Conservation (phyloP, 2,888 invertebrate species). For the Tetragonisca angustula region DNA sequence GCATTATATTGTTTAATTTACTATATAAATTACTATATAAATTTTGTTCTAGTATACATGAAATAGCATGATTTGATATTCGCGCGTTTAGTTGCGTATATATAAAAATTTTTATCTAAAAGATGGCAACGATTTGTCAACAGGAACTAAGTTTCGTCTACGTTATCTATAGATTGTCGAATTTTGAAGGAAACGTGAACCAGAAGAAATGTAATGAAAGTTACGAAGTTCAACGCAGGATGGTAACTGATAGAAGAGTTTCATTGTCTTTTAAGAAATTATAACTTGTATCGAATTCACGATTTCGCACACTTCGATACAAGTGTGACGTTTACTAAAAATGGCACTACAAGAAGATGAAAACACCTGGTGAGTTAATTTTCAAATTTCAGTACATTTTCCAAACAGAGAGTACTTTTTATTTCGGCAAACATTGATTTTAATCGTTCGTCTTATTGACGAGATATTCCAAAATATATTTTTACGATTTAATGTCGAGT, state of each 20-base stretch:
- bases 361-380: constrained; percentile 86
- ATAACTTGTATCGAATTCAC: constrained; percentile 42
- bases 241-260: constrained; percentile 48
- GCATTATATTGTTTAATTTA: background rate
- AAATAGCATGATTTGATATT: constrained; percentile 23
- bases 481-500: background rate
- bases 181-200: constrained; percentile 36
- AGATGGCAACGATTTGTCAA: constrained; percentile 74
- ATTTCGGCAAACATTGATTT: background rate
- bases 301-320: constrained; percentile 35
- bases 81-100: constrained; percentile 52
- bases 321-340: constrained; percentile 75
- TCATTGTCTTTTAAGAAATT: constrained; percentile 34
- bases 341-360: constrained; percentile 88
- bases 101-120: constrained; percentile 53
- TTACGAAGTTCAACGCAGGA: constrained; percentile 45
- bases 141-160: constrained; percentile 62
- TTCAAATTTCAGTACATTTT: constrained; percentile 11
- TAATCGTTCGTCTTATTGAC: background rate
- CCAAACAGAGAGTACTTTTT: background rate
- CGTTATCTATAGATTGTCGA: constrained; percentile 48
- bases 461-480: background rate
- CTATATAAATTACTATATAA: too few relatives aligned
- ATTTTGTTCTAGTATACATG: background rate
- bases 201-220: constrained; percentile 39